A percentile compares a stretch with the other conserved stretches of the same genome.
These are phyloP conservation scores for Colletes collaris DNA, from an alignment of 2,888 invertebrate species.

Conservation along the genomic window DNA sequence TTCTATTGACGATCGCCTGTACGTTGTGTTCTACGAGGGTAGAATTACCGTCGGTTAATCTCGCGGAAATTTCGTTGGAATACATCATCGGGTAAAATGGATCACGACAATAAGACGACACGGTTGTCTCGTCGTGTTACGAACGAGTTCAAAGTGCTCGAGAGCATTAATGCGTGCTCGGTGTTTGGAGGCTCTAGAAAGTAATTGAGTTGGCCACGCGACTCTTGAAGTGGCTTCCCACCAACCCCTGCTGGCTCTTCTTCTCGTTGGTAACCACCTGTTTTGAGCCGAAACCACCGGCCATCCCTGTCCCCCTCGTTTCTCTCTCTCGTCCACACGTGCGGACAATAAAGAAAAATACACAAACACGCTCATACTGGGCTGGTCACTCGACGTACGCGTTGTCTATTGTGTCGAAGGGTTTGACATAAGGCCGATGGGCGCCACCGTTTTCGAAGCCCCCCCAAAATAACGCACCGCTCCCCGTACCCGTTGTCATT, in stretches of 20 bases:
- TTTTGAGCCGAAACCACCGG: conserved; percentile 74
- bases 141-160: conserved; percentile 57
- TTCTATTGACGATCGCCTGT: not conserved
- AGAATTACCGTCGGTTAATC: conserved; percentile 21
- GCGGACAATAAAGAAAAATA: conserved; percentile 36
- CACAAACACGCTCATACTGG: conserved; percentile 27
- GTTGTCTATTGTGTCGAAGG: conserved; percentile 62
- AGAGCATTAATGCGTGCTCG: conserved; percentile 68
- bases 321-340: conserved; percentile 7
- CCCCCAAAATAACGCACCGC: conserved; percentile 55
- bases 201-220: conserved; percentile 83
- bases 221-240: conserved; percentile 80
- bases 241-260: conserved; percentile 69
- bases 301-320: conserved; percentile 6
- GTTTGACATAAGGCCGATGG: conserved; percentile 80
- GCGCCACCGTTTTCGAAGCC: conserved; percentile 61
- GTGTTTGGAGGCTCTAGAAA: conserved; percentile 78
- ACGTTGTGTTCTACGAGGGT: too few species aligned
- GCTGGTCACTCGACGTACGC: conserved; percentile 49
- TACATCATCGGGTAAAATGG: conserved; percentile 18
- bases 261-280: conserved; percentile 81
- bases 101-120: conserved; percentile 56
- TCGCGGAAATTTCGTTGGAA: conserved; percentile 5
- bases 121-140: conserved; percentile 47
- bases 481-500: conserved; percentile 63